Evolutionary conservation across 2,113 vertebrate species (phyloP), one percentile per base, ranked within the genome.

Genomic region (Nerophis ophidion): DNA sequence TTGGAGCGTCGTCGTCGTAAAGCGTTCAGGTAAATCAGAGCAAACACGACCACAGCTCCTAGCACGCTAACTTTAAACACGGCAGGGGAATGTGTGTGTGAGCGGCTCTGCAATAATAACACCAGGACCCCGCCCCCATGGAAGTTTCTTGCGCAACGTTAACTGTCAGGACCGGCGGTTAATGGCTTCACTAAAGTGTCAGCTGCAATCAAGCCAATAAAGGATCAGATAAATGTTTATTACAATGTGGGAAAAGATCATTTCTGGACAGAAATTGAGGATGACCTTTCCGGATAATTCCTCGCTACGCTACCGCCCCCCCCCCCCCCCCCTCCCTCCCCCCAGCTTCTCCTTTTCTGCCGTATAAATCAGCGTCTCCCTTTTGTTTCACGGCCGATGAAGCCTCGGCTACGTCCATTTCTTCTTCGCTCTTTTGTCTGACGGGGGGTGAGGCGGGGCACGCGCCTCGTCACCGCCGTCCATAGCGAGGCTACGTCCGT

Each of bases 101-200:
- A 78, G 73, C 82, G 76, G 74, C 12, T 79, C 78, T 77, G 72
- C 60, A 53, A 70, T 81, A 85, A 81, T 85, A 76, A 80, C 50
- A 61, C 52, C 65, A 11, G 71, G 45, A 44, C 40, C 62, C 48
- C 6, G 58, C 49, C 5, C 9, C 19, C 83, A 90, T 93, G 92
- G 92, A 93, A 93, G 92, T 94, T 92, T 49, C 95, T 91, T 68
- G 78, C 90, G 90, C 92, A 89, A 92, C 93, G 93, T 94, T 97
- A 95, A 94, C 95, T 90, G 90, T 93, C 92, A 89, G 92, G 95
- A 95, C 93, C 94, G 81, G 55, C 78, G 14, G 45, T 46, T 93
- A 95, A 95, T 90, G 93, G 93, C 94, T 97, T 98, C 98, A 96
- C 94, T 92, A 93, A 94, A 94, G 93, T 98, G 96, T 98, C 96